These are phyloP conservation scores for Brachionichthys hirsutus DNA, from an alignment of 2,113 vertebrate species.

Conservation along the genomic window DNA sequence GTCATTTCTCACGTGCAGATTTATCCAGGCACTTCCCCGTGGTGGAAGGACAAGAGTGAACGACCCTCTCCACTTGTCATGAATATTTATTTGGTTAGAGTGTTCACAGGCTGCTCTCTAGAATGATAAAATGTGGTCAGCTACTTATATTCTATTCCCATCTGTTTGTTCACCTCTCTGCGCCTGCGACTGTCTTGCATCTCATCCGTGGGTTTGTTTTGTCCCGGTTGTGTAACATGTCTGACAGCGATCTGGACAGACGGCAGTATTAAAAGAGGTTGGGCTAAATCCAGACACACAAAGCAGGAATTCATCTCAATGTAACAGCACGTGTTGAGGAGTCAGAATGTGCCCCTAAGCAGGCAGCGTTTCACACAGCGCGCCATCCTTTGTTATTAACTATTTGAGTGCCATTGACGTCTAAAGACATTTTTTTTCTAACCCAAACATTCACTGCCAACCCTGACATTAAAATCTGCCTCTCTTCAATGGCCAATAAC, in stretches of 20 bases:
- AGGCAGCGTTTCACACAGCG: no score
- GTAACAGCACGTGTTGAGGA: no score
- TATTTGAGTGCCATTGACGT: no score
- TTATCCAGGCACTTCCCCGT: constrained; percentile 56
- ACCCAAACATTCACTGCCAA: no score
- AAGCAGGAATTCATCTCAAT: neutral
- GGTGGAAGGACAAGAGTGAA: constrained; percentile 54
- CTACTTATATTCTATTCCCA: constrained; percentile 51
- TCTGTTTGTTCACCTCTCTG: constrained; percentile 33
- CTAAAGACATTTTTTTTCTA: no score
- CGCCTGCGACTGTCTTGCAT: constrained; percentile 31
- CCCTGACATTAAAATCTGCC: no score
- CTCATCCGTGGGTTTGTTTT: constrained; percentile 23
- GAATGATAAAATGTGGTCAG: constrained; percentile 63
- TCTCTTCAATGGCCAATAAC: no score
- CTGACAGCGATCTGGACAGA: no score
- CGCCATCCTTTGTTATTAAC: no score
- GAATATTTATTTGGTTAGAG: constrained; percentile 73
- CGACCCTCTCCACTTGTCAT: constrained; percentile 64
- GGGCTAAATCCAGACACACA: neutral
- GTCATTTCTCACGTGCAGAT: constrained; percentile 73
- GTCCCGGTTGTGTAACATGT: no score
- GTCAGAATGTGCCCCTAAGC: neutral
- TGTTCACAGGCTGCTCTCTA: constrained; percentile 48
- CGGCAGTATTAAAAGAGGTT: no score